phyloP scores from a whole-genome alignment of 1,140 invertebrate species.

The Drosophila quadrilineata region DNA sequence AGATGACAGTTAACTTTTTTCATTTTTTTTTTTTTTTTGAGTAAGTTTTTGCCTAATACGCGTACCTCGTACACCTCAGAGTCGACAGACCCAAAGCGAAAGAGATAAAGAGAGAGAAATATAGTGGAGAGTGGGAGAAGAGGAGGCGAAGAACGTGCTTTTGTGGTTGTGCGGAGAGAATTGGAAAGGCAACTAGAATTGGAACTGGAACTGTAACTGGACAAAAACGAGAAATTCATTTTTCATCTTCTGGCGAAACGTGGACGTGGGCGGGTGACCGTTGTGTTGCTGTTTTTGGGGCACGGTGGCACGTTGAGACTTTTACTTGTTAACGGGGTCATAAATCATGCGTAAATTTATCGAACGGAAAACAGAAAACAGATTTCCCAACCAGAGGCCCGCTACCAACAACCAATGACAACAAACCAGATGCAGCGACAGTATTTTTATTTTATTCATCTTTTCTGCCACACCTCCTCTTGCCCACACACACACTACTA shows the following conservation, averaged over 20 bases:
- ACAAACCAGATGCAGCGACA: slow-evolving; percentile 42
- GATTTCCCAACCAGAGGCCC: slow-evolving; percentile 55
- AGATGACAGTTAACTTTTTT: slow-evolving; percentile 66
- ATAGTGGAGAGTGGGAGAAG: too few species aligned
- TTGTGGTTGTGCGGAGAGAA: background rate
- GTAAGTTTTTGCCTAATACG: slow-evolving; percentile 61
- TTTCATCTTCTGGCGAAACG: slow-evolving; percentile 61
- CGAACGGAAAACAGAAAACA: slow-evolving; percentile 78
- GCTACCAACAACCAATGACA: slow-evolving; percentile 41
- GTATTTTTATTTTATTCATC: slow-evolving; percentile 16
- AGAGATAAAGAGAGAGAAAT: too few species aligned
- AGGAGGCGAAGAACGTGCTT: too few species aligned
- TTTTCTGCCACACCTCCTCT: too few species aligned
- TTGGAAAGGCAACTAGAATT: too few species aligned
- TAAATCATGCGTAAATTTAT: slow-evolving; percentile 79
- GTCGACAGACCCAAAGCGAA: background rate
- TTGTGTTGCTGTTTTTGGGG: background rate
- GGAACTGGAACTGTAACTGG: slow-evolving; percentile 20
- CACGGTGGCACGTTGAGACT: slow-evolving; percentile 69
- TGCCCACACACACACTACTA: too few species aligned
- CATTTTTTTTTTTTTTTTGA: too few species aligned
- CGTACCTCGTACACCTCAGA: too few species aligned
- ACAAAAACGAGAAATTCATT: slow-evolving; percentile 74
- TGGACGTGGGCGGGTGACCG: background rate
- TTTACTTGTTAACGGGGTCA: slow-evolving; percentile 78